Conservation (phyloP, 2,113 vertebrate species). For the Pseudopipra pipra region DNA sequence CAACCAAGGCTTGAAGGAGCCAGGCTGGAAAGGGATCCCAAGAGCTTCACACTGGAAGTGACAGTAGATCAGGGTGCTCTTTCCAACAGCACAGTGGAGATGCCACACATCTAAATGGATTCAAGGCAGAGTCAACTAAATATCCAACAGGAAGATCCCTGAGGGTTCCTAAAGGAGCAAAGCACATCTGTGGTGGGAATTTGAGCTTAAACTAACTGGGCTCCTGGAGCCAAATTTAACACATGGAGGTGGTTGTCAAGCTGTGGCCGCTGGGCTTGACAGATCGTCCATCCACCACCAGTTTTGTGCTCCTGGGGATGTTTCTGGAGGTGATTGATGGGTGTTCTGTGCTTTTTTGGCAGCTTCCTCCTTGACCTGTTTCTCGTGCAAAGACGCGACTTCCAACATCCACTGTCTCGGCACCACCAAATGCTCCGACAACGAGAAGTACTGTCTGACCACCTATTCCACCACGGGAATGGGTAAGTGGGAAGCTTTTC, state of each 20-base stretch:
- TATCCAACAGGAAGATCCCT: background rate
- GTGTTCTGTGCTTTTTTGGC: background rate
- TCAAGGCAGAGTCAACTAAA: background rate
- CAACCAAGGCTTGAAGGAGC: background rate
- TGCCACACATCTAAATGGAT: background rate
- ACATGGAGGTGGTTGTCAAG: too few species aligned
- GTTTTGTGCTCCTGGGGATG: background rate
- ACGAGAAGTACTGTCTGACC: slow-evolving; percentile 45
- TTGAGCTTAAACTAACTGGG: background rate
- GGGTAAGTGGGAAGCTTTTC: background rate
- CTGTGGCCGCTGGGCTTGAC: background rate
- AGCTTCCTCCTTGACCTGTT: slow-evolving; percentile 39
- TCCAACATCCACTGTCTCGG: background rate
- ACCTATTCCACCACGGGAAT: background rate
- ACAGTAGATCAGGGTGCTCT: background rate
- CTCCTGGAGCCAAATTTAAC: background rate
- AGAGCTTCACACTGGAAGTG: background rate
- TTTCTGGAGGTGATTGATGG: background rate
- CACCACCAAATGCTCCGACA: background rate
- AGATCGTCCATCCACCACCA: background rate
- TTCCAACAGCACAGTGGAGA: background rate
- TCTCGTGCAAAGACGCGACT: slow-evolving; percentile 4
- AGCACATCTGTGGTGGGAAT: background rate
- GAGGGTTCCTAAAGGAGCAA: background rate
- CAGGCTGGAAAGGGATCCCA: background rate